Base-by-base conservation (phyloP, 2,888 invertebrate genomes). In the Sinopyrophorus schimmeli region DNA sequence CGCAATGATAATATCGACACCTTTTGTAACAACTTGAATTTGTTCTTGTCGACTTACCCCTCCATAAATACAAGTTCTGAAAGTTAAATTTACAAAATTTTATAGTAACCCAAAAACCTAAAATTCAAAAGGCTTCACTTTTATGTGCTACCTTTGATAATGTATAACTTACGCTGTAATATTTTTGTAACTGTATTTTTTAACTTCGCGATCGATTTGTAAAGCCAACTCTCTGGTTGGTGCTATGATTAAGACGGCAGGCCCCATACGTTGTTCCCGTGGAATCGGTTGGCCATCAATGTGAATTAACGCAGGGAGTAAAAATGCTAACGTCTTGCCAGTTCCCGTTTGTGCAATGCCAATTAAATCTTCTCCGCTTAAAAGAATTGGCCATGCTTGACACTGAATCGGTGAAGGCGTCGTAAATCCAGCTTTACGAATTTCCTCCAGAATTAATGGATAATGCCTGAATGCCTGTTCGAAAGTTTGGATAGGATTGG, bases 271-370 rank as follows among this genome's bases (percentile, higher is more conserved):
- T 60, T 90, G 68, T 0, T 81, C 77, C 18, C 87, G 76, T 0
- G 90, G 86, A n/a, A 78, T 78, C 14, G 79, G 76, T 71, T 97
- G 97, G 1, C 84, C 85, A 55, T 93, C 92, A 51, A 94, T 93
- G 67, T 97, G 96, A 58, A 97, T 88, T 60, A 97, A 78, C 6
- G 93, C 96, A 5, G 97, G 97, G 40, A 97, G 70, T 1, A 96
- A 75, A 67, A 95, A 97, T 0, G 95, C 97, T 44, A 98, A 76
- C 0, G 98, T 98, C 76, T 98, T 98, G 0, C 95, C 83, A 10
- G 92, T 92, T 43, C 92, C 92, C 3, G 93, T 93, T 75, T 95
- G 96, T 1, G 97, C 97, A 57, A 98, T 96, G 5, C 97, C 97
- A 69, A 98, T 96, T 69, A 97, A 74, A 74, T 98, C 97, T 66